Base-by-base conservation (phyloP, 2,797 vertebrate species). In the Pipistrellus pipistrellus region DNA sequence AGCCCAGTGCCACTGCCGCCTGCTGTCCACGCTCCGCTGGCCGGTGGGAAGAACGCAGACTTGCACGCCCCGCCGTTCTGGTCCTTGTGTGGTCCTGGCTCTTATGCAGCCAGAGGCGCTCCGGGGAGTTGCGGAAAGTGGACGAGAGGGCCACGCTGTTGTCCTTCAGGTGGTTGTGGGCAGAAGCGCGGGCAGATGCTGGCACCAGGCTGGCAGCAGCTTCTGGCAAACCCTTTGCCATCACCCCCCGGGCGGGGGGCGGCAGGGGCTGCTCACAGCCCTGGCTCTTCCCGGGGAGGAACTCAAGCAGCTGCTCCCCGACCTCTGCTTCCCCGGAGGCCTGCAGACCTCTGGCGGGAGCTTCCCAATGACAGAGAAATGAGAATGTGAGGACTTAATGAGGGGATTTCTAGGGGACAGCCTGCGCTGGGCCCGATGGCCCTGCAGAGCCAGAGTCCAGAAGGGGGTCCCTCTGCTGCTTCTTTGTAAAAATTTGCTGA, bases 171-270 rank as follows among this genome's bases (percentile, higher is more conserved):
- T n/a, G 5, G 13, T 0, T 8, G 23, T 21, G 85, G 48, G 3
- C 15, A 23, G 51, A 30, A 46, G 55, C 1, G 55, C 1, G 0
- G 30, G 55, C 27, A 69, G 57, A 12, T 2, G 23, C n/a, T 6
- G 44, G 27, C 20, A 0, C 7, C 25, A 44, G n/a, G 6, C 44
- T 35, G 90, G 69, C 20, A 62, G 48, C 25, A 35, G 25, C n/a
- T 64, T 21, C 55, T 38, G 44, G 4, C 1, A 0, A 46, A 46
- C 35, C 20, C 18, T 20, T 30, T 0, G 64, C n/a, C 71, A 7
- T 66, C 27, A 7, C 7, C 8, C 4, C 4, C 0, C 0, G 25
- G n/a, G n/a, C n/a, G n/a, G n/a, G n/a, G 35, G n/a, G 32, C 8
- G 59, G 23, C 11, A 12, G 5, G 21, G 44, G 55, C 30, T 62